A percentile compares a stretch with the other conserved stretches of the same genome.
These are phyloP conservation scores for Dryas iulia DNA, from an alignment of 1,140 invertebrate genomes.

Conservation along the genomic window DNA sequence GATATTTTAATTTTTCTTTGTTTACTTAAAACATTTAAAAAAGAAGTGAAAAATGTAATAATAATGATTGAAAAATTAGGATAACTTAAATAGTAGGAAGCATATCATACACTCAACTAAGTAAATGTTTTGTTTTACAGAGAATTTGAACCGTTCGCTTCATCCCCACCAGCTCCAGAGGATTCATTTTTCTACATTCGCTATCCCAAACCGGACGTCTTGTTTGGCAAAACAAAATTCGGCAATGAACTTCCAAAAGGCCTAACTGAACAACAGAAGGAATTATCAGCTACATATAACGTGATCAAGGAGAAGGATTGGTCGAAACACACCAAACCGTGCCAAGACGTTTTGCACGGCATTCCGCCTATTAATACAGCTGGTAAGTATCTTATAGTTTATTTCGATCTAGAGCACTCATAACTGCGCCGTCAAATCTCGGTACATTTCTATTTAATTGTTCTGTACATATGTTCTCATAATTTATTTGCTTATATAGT, in stretches of 20 bases:
- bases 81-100: background rate
- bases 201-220: conserved; percentile 77
- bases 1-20: too few relatives aligned
- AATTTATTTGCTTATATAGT: too few relatives aligned
- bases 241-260: conserved; percentile 38
- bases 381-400: conserved; percentile 42
- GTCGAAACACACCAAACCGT: conserved; percentile 84
- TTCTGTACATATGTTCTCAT: background rate
- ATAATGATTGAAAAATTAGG: conserved; percentile 8
- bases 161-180: conserved; percentile 86
- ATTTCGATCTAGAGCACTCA: background rate
- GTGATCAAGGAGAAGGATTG: conserved; percentile 79
- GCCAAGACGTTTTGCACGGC: conserved; percentile 83
- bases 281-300: conserved; percentile 50
- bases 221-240: conserved; percentile 58
- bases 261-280: conserved; percentile 42
- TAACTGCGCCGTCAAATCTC: background rate
- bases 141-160: conserved; percentile 84
- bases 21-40: background rate
- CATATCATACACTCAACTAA: background rate
- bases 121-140: conserved; percentile 70
- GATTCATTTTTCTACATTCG: conserved; percentile 86
- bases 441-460: background rate
- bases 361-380: conserved; percentile 65
- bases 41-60: background rate